These are phyloP conservation scores for Entomobrya multifasciata DNA, from an alignment of 2,888 invertebrate species.

Conservation along the genomic window DNA sequence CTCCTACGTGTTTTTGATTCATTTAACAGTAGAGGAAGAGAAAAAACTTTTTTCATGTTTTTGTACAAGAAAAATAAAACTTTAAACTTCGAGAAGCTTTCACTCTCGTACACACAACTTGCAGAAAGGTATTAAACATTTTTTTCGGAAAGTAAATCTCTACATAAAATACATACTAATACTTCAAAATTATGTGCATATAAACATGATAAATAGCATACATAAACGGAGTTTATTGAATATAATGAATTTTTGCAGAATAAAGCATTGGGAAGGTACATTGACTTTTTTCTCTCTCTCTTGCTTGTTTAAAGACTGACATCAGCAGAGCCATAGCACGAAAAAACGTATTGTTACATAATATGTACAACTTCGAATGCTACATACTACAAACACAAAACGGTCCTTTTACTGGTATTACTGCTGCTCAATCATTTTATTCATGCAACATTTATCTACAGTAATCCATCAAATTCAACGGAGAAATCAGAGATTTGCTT, in stretches of 20 bases:
- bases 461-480: constrained; percentile 80
- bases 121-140: background rate
- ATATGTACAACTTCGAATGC: constrained; percentile 12
- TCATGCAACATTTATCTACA: constrained; percentile 80
- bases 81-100: constrained; percentile 24
- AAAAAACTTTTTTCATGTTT: background rate
- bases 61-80: constrained; percentile 1
- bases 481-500: constrained; percentile 79
- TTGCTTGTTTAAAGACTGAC: background rate
- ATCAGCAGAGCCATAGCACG: background rate
- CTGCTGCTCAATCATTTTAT: constrained; percentile 79
- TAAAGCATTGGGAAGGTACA: background rate
- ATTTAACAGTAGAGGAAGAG: too few relatives aligned
- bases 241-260: constrained; percentile 25
- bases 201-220: background rate
- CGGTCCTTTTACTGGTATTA: background rate
- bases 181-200: background rate
- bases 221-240: constrained; percentile 25
- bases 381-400: constrained; percentile 8
- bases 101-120: background rate
- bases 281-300: background rate
- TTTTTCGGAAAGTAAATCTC: background rate
- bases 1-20: too few relatives aligned
- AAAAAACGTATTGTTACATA: background rate
- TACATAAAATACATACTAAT: too few relatives aligned